Evolutionary conservation across 2,113 vertebrate genomes (phyloP), one percentile per base, ranked within the genome.

Genomic region (Callorhinus ursinus): DNA sequence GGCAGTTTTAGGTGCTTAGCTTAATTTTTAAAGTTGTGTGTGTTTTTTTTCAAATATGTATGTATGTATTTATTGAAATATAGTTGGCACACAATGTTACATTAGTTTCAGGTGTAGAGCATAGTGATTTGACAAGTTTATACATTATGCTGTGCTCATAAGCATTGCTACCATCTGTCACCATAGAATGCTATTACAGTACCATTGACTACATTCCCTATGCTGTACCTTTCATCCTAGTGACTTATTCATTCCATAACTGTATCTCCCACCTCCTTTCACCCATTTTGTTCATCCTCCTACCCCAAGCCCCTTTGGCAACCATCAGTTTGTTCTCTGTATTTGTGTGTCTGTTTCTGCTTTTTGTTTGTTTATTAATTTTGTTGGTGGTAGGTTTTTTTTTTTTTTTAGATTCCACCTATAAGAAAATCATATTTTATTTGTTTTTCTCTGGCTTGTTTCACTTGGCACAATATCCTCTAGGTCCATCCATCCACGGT

Each of bases 41-140:
- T 92, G 7, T 95, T 96, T 99, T 80, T 98, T 14, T 99, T 99
- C 97, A 99, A 99, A 99, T 74, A 74, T 42, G 22, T 74, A 26
- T 76, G 13, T 76, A 26, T 46, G 3, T 46, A 76, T 49, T 76
- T 76, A 49, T 49, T 49, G 74, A 49, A 49, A 46, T 49, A 77
- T 31, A 77, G 42, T 18, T 77, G 42, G 31, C 26, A 77, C 9
- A 15, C 74, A 76, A 76, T 49, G 74, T 76, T 28, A 46, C 39
- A 74, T 74, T 46, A 74, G 42, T 74, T 77, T 77, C 46, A 77
- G 26, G 42, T 16, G 13, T 31, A 49, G 26, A 49, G 14, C 42
- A 46, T 76, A 46, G 72, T 46, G 33, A 69, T 49, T 49, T 77
- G 15, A 49, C 26, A 49, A 77, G 74, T 49, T 31, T 77, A 77